A percentile compares a stretch with the other conserved stretches of the same genome.
phyloP scores from a whole-genome alignment of 2,888 invertebrate species.

The Strigamia transsilvanica region DNA sequence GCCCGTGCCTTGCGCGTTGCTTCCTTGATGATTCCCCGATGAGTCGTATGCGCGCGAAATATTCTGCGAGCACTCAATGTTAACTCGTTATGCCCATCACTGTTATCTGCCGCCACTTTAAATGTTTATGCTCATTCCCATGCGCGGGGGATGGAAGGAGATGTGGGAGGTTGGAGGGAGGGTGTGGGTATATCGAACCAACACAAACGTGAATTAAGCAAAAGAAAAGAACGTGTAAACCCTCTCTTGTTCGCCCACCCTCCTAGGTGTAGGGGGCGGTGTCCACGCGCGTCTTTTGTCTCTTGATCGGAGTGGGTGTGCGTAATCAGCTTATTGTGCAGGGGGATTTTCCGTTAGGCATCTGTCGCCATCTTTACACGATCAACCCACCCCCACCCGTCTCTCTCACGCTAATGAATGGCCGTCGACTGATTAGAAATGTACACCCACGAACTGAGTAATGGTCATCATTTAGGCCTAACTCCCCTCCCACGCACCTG shows the following conservation, averaged over 20 bases:
- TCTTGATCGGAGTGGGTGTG: background rate
- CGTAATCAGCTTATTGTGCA: conserved; percentile 3
- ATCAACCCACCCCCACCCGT: conserved; percentile 1
- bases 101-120: conserved; percentile 8
- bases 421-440: conserved; percentile 8
- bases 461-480: conserved; percentile 2
- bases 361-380: conserved; percentile 2
- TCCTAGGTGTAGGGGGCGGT: conserved; percentile 1
- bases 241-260: background rate
- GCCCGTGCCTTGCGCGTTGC: conserved; percentile 3
- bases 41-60: conserved; percentile 8
- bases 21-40: conserved; percentile 8
- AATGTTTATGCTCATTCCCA: conserved; percentile 8
- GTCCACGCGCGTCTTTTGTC: background rate
- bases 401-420: conserved; percentile 8
- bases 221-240: conserved; percentile 1
- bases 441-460: conserved; percentile 8
- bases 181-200: conserved; percentile 8
- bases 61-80: conserved; percentile 8
- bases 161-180: background rate
- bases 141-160: conserved; percentile 1
- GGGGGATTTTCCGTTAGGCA: conserved; percentile 1
- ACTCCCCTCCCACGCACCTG: conserved; percentile 3
- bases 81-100: conserved; percentile 8
- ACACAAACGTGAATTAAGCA: conserved; percentile 8